Base-by-base conservation (phyloP, 2,113 vertebrate genomes). In the Peromyscus leucopus region DNA sequence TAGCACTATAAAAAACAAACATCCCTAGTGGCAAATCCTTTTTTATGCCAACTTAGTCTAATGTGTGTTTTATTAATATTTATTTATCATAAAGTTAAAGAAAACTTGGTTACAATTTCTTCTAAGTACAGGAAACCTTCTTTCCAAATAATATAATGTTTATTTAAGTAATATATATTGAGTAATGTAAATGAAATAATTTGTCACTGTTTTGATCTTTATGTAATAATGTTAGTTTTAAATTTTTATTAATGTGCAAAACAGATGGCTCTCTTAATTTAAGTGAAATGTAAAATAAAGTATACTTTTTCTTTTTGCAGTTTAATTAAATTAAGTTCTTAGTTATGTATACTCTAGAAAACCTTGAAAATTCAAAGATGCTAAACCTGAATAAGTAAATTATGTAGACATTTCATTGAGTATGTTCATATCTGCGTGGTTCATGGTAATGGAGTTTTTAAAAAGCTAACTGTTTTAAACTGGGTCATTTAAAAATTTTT, bases 41-140 rank as follows among this genome's bases (percentile, higher is more conserved):
- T 94, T 93, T 91, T 76, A 16, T 7, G n/a, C 26, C 91, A 26
- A 93, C 69, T 92, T 84, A 82, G n/a, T 90, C 75, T 87, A 86
- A 55, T 83, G 55, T 87, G 1, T 86, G 46, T 91, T 4, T 75
- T 91, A 90, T 90, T 79, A 74, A 72, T 86, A 22, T 75, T 61
- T 88, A 57, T 93, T 94, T 33, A 12, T 48, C 13, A 80, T 10
- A 89, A 3, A 74, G 86, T 82, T 75, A 83, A 74, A 85, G 63
- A 91, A 95, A 95, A 69, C 51, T 65, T 72, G 7, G 9, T 95
- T 91, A 24, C 31, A 82, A 69, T 71, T 91, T 84, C 55, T 96
- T 7, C 33, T 39, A 39, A 39, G 4, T 89, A 57, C 11, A n/a
- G 79, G 51, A 55, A 82, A 82, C 33, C 33, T 9, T 36, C 24